These are phyloP conservation scores for Smutsia temminckii DNA, from an alignment of 2,797 vertebrate genomes.

Conservation along the genomic window DNA sequence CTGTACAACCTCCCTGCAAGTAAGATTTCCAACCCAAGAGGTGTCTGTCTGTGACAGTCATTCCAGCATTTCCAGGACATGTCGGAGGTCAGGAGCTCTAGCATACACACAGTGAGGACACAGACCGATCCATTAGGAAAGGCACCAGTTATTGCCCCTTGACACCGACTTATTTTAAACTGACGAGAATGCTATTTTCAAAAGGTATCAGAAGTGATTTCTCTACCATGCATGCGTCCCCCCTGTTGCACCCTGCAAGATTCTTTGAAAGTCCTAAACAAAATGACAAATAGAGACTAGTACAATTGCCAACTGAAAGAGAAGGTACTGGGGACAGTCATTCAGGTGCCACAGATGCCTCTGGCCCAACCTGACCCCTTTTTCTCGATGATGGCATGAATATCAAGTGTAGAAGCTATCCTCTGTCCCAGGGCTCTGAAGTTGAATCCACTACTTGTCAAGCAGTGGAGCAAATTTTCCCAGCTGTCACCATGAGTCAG, in stretches of 20 bases:
- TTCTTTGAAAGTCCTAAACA: not conserved
- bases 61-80: not conserved
- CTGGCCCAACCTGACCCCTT: accelerated
- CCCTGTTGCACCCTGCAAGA: not conserved
- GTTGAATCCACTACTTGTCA: not conserved
- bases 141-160: not conserved
- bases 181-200: not conserved
- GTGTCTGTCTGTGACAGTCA: not conserved
- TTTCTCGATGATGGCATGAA: not conserved
- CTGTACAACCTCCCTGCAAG: not conserved
- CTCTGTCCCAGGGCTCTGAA: not conserved
- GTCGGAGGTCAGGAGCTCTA: not conserved
- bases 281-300: not conserved
- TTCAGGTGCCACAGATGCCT: not conserved
- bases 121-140: not conserved
- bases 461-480: not conserved
- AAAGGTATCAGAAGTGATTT: not conserved
- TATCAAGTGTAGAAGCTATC: not conserved
- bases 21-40: not conserved
- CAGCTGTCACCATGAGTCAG: slow-evolving; percentile 6
- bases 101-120: not conserved
- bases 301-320: not conserved
- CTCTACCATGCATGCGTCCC: not conserved
- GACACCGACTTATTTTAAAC: not conserved
- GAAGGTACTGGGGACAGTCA: not conserved